phyloP scores from a whole-genome alignment of 2,888 invertebrate species.

The Drosophila testacea region DNA sequence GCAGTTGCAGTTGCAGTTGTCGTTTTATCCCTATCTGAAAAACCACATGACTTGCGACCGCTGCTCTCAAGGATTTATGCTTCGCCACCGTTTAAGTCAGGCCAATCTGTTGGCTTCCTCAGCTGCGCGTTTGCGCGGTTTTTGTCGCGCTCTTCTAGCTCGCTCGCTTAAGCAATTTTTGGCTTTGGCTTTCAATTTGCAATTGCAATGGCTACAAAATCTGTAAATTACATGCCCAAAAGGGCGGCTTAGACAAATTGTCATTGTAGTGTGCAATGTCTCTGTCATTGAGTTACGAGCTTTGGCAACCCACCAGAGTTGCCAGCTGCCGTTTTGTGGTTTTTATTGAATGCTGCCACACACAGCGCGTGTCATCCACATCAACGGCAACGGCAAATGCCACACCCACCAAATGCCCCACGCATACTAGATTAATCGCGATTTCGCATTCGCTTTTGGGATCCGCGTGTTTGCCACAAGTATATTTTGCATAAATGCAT shows the following conservation, averaged over 20 bases:
- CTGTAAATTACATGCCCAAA: slow-evolving; percentile 51
- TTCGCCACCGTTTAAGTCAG: slow-evolving; percentile 66
- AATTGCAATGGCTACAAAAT: slow-evolving; percentile 51
- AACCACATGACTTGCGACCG: slow-evolving; percentile 61
- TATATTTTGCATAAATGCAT: slow-evolving; percentile 25
- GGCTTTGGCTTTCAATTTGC: slow-evolving; percentile 66
- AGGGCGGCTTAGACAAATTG: slow-evolving; percentile 36
- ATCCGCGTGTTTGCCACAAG: slow-evolving; percentile 13
- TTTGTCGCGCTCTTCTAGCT: slow-evolving; percentile 45
- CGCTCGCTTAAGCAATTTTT: slow-evolving; percentile 45
- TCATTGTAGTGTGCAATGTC: slow-evolving; percentile 23
- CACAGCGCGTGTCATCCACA: slow-evolving; percentile 15
- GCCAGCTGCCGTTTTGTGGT: slow-evolving; percentile 28
- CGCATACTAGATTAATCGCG: slow-evolving; percentile 39
- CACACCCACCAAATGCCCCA: slow-evolving; percentile 20
- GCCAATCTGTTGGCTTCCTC: slow-evolving; percentile 61
- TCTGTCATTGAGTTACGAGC: slow-evolving; percentile 31
- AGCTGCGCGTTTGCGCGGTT: slow-evolving; percentile 30
- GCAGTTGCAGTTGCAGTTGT: slow-evolving; percentile 4
- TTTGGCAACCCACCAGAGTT: slow-evolving; percentile 3
- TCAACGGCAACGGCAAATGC: neutral
- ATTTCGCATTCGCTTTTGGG: slow-evolving; percentile 28
- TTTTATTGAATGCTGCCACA: slow-evolving; percentile 40
- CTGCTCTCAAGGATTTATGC: slow-evolving; percentile 74
- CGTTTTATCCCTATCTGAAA: slow-evolving; percentile 40